A percentile compares a stretch with the other conserved stretches of the same genome.
These are phyloP conservation scores for Sceliomorpha sp. DNA, from an alignment of 2,888 invertebrate genomes.

Conservation along the genomic window DNA sequence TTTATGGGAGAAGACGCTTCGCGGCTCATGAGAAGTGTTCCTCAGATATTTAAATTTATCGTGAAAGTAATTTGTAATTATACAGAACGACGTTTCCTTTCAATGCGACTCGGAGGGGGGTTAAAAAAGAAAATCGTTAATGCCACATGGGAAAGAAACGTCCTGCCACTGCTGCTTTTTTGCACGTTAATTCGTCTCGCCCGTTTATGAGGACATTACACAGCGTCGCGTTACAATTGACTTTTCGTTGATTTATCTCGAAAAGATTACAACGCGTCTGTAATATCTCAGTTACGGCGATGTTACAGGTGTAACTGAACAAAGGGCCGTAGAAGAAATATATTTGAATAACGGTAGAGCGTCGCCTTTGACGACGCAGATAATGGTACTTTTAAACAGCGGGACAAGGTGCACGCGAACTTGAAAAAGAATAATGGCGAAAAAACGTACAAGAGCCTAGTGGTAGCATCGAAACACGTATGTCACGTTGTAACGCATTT, in stretches of 20 bases:
- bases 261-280: too few species aligned
- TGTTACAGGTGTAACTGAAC: too few species aligned
- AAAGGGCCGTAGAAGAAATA: too few species aligned
- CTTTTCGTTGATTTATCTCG: too few species aligned
- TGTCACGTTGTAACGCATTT: constrained; percentile 60
- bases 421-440: constrained; percentile 28
- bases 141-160: not conserved
- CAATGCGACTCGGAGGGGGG: not conserved
- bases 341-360: constrained; percentile 7
- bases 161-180: not conserved
- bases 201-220: constrained; percentile 1
- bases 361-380: constrained; percentile 9
- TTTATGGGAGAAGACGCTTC: constrained; percentile 31
- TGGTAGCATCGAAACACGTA: constrained; percentile 57
- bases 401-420: constrained; percentile 52
- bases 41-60: constrained; percentile 31
- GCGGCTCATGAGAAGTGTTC: constrained; percentile 6
- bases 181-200: not conserved
- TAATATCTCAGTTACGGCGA: too few species aligned
- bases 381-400: constrained; percentile 23
- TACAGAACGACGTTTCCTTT: constrained; percentile 19
- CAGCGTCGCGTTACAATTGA: too few species aligned
- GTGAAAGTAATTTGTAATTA: constrained; percentile 30
- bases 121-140: constrained; percentile 3
- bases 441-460: constrained; percentile 49